A percentile compares a stretch with the other conserved stretches of the same genome.
Conservation (phyloP, 2,888 invertebrate species). For the Oxyteleia sp. region DNA sequence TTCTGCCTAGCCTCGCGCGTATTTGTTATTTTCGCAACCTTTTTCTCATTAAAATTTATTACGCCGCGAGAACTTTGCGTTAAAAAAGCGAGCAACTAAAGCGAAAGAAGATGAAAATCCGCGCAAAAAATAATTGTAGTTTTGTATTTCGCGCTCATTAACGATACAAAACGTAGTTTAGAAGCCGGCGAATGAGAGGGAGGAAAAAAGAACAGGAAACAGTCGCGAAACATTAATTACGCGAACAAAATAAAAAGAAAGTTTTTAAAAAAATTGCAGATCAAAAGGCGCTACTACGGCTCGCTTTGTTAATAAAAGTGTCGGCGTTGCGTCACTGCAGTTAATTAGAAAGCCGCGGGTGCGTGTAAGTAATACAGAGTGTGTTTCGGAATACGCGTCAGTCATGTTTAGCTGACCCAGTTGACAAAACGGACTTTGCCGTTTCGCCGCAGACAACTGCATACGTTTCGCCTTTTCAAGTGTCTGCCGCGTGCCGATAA, state of each 20-base stretch:
- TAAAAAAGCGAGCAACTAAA: neutral
- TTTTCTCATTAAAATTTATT: neutral
- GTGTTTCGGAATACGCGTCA: too few species aligned
- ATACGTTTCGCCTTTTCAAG: too few species aligned
- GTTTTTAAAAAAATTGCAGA: neutral
- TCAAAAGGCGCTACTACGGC: conserved; percentile 6
- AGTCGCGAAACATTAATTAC: conserved; percentile 12
- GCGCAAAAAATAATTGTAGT: neutral
- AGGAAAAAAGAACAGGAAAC: too few species aligned
- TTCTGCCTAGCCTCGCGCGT: neutral
- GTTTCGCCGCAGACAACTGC: too few species aligned
- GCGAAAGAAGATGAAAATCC: neutral
- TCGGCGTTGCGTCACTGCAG: conserved; percentile 3
- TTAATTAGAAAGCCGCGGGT: conserved; percentile 31
- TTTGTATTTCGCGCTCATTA: neutral
- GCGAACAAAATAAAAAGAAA: too few species aligned
- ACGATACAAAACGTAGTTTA: neutral
- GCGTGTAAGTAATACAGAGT: conserved; percentile 35
- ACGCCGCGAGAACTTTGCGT: neutral
- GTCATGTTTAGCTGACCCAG: too few species aligned
- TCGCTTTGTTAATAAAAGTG: conserved; percentile 21
- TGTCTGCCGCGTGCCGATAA: too few species aligned
- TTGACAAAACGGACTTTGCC: too few species aligned
- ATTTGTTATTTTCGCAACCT: neutral
- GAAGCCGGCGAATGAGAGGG: too few species aligned